phyloP scores from a whole-genome alignment of 2,797 vertebrate genomes.

The Ciconia nigra region DNA sequence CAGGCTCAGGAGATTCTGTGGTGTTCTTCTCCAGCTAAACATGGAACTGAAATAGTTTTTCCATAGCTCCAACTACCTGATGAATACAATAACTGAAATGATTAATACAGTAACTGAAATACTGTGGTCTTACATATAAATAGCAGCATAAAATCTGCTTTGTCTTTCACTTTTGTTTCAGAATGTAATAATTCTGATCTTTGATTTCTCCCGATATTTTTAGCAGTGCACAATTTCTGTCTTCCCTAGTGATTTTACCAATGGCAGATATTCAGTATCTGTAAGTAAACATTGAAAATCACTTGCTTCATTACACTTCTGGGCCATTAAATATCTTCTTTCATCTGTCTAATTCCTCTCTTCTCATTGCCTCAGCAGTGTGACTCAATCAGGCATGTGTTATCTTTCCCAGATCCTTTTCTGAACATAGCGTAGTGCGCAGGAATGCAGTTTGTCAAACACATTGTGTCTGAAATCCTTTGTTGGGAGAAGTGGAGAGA shows the following conservation, averaged over 20 bases:
- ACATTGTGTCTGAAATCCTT: constrained; percentile 56
- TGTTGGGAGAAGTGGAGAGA: constrained; percentile 47
- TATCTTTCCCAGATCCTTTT: constrained; percentile 58
- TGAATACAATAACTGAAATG: neutral
- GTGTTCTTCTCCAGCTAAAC: neutral
- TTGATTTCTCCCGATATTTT: neutral
- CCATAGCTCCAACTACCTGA: neutral
- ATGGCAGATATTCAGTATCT: neutral
- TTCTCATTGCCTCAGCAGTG: constrained; percentile 5
- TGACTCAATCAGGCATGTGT: constrained; percentile 43
- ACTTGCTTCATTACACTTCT: constrained; percentile 34
- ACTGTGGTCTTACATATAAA: neutral
- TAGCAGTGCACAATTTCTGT: neutral
- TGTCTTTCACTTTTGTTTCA: neutral
- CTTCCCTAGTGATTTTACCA: neutral
- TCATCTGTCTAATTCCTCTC: constrained; percentile 46
- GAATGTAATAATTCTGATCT: neutral
- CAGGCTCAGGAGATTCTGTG: neutral
- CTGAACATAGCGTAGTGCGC: neutral
- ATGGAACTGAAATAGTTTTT: neutral
- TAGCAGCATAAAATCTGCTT: neutral
- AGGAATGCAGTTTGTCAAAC: constrained; percentile 59
- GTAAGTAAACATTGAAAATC: constrained; percentile 10
- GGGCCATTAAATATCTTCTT: constrained; percentile 39
- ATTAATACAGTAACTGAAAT: neutral